These are phyloP conservation scores for Diceros bicornis DNA, from an alignment of 2,797 vertebrate genomes.

Conservation along the genomic window DNA sequence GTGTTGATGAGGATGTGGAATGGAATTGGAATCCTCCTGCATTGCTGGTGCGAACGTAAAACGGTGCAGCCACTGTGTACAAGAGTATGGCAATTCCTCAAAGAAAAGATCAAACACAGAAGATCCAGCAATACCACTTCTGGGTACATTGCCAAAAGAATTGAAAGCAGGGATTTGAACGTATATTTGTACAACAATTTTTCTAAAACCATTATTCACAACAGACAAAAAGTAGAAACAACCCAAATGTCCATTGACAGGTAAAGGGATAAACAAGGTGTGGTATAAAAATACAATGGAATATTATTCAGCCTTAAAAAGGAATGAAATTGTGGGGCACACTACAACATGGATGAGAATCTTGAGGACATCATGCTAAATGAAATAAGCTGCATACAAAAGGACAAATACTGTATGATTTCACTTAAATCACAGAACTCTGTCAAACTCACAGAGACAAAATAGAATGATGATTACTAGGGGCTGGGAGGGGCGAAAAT, in stretches of 20 bases:
- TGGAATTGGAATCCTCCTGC: background rate
- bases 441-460: constrained; percentile 21
- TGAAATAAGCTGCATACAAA: constrained; percentile 58
- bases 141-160: constrained; percentile 8
- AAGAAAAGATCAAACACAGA: constrained; percentile 3
- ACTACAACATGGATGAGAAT: constrained; percentile 21
- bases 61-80: background rate
- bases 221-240: constrained; percentile 2
- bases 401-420: constrained; percentile 33
- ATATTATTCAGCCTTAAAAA: constrained; percentile 32
- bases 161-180: background rate
- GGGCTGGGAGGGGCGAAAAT: background rate
- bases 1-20: background rate
- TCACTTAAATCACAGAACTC: background rate
- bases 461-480: background rate
- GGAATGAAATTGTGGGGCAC: background rate
- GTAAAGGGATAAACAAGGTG: constrained; percentile 40
- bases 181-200: constrained; percentile 21
- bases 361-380: constrained; percentile 30
- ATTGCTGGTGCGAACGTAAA: constrained; percentile 28
- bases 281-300: background rate
- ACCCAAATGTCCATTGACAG: background rate
- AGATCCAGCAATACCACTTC: constrained; percentile 35
- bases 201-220: constrained; percentile 29
- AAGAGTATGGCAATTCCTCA: background rate